Base-by-base conservation (phyloP, 2,113 vertebrate genomes). In the Motacilla tschutschensis region DNA sequence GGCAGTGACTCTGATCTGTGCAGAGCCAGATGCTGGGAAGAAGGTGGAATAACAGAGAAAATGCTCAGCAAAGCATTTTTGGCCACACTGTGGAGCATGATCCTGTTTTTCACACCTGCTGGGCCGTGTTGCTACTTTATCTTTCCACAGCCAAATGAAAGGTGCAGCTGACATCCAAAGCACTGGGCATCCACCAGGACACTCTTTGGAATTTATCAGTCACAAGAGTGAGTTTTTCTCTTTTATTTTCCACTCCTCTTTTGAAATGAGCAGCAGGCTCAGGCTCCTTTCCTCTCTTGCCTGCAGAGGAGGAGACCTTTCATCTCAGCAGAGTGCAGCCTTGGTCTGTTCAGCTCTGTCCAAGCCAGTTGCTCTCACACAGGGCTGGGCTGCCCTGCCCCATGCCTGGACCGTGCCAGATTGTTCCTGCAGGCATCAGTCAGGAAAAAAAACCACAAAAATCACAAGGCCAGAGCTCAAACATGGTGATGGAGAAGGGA, bases 401-500 rank as follows among this genome's bases (percentile, higher is more conserved):
- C 5, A 7, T 1, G 0, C 50, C 72, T 2, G 4, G 33, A 31
- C 58, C 8, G 2, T 0, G 31, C 5, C 4, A 31, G 31, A 16
- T 60, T 11, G 21, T n/a, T 14, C 53, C 73, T 63, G 31, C 26
- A 17, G 35, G 14, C 13, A 12, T 17, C 7, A 0, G 2, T 3
- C 2, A 2, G 51, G 47, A 31, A 74, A 33, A 17, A 8, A 14
- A 10, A 5, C 7, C 2, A 3, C 5, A 15, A 41, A 43, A 55
- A 58, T n/a, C 29, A 51, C 35, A 6, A 29, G 2, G 10, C 19
- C 13, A 7, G 4, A 38, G 5, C 29, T 79, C 6, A 6, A 8
- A 16, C 5, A 26, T 0, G 0, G 10, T 1, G 12, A 7, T 13
- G 14, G 51, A 64, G 43, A 38, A 33, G 20, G 43, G 31, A 70